Evolutionary conservation across 2,113 vertebrate genomes (phyloP).

Genomic region (Prionailurus viverrinus): DNA sequence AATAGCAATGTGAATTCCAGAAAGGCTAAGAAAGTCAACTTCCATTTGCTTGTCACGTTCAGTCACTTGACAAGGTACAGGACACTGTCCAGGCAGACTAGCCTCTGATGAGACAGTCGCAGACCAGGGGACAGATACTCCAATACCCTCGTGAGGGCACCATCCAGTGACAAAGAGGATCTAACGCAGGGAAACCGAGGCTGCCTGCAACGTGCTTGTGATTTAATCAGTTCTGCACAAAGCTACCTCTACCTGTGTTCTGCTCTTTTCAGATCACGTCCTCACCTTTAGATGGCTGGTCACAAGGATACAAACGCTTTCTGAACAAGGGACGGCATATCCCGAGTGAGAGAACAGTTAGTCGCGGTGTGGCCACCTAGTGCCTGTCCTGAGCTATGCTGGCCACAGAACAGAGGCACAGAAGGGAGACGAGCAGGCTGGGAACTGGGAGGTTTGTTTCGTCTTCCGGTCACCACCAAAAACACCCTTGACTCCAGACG

Average conservation of each 20-base stretch:
- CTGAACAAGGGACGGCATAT: not conserved
- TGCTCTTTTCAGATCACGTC: not conserved
- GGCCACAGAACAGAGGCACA: fast-evolving
- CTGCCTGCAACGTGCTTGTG: too few species aligned
- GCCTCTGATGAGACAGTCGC: fast-evolving
- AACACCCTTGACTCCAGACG: not conserved
- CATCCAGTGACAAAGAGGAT: not conserved
- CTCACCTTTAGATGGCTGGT: fast-evolving
- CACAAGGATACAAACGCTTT: not conserved
- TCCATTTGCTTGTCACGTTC: not conserved
- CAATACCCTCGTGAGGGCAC: not conserved
- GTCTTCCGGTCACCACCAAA: not conserved
- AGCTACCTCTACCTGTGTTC: fast-evolving
- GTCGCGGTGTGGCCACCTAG: fast-evolving
- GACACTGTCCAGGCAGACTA: not conserved
- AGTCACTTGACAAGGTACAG: fast-evolving
- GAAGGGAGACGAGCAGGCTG: not conserved
- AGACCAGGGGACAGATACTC: not conserved
- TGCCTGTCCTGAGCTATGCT: fast-evolving
- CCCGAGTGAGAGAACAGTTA: too few species aligned
- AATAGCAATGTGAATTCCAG: not conserved
- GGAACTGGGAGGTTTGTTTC: not conserved
- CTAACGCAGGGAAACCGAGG: not conserved
- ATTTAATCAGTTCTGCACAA: not conserved
- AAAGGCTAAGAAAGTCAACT: not conserved